Percentiles rank a stretch among this genome's conserved stretches.
Evolutionary conservation across 2,113 vertebrate species (phyloP).

Genomic region (Psammodynastes pulverulentus): DNA sequence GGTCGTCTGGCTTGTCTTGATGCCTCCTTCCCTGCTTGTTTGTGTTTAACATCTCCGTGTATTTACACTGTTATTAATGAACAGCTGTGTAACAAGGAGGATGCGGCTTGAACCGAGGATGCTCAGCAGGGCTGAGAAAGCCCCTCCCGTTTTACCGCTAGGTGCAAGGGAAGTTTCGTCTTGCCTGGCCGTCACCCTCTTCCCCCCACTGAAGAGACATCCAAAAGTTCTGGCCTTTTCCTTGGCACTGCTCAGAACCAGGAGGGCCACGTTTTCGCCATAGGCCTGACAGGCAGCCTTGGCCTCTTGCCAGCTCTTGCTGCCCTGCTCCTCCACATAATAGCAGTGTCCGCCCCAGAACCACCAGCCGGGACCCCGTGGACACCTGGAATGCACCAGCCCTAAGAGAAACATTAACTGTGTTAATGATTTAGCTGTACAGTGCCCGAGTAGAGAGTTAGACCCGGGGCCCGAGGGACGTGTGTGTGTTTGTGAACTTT

Average conservation of each 20-base stretch:
- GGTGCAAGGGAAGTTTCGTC: neutral
- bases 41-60: no score
- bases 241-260: neutral
- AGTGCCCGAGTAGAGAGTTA: neutral
- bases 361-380: slow-evolving; percentile 26
- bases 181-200: no score
- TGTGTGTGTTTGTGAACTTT: neutral
- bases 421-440: neutral
- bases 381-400: slow-evolving; percentile 16
- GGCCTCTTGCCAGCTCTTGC: neutral
- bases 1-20: neutral
- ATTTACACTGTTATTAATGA: neutral
- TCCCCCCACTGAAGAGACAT: no score
- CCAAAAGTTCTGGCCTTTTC: slow-evolving; percentile 8
- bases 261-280: neutral
- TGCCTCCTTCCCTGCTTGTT: no score
- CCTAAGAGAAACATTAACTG: neutral
- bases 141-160: no score
- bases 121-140: neutral
- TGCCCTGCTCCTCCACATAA: slow-evolving; percentile 11
- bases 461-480: neutral
- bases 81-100: neutral
- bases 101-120: no score
- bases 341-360: slow-evolving; percentile 37
- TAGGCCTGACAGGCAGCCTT: neutral